A percentile compares a stretch with the other conserved stretches of the same genome.
Evolutionary conservation across 2,888 invertebrate species (phyloP).

Genomic region (Cosmorhoe ocellata): DNA sequence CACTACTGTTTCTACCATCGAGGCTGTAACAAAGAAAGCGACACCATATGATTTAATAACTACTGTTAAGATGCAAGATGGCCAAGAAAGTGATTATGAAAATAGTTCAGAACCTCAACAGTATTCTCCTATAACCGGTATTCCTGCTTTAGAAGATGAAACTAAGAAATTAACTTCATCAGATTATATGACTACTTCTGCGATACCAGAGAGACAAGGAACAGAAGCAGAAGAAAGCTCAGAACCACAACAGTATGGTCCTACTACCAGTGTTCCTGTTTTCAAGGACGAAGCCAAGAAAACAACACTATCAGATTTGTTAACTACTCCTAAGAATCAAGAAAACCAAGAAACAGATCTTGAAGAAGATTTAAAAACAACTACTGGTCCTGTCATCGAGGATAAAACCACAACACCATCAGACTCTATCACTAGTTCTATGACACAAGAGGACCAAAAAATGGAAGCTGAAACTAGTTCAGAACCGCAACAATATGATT

Average conservation of each 20-base stretch:
- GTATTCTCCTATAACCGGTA: conserved; percentile 11
- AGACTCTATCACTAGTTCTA: conserved; percentile 1
- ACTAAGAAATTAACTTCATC: conserved; percentile 26
- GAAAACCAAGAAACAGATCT: not conserved
- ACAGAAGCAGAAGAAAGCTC: not conserved
- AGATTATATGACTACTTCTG: conserved; percentile 18
- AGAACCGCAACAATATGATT: conserved; percentile 4
- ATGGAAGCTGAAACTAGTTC: conserved; percentile 3
- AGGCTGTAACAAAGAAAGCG: conserved; percentile 11
- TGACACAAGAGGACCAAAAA: not conserved
- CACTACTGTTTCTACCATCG: conserved; percentile 11
- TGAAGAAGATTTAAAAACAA: conserved; percentile 13
- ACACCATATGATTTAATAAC: conserved; percentile 4
- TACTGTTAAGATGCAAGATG: not conserved
- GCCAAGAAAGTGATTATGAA: not conserved
- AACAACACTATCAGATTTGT: conserved; percentile 5
- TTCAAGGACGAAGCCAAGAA: conserved; percentile 33
- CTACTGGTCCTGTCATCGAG: conserved; percentile 23
- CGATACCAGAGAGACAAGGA: conserved; percentile 3
- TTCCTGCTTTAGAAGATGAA: conserved; percentile 24
- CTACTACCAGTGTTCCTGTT: conserved; percentile 6
- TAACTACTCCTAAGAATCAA: not conserved
- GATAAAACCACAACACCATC: conserved; percentile 5
- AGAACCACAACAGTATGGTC: not conserved
- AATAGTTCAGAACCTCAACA: conserved; percentile 8